Evolutionary conservation across 1,140 invertebrate genomes (phyloP).

Genomic region (Saccostrea echinata): DNA sequence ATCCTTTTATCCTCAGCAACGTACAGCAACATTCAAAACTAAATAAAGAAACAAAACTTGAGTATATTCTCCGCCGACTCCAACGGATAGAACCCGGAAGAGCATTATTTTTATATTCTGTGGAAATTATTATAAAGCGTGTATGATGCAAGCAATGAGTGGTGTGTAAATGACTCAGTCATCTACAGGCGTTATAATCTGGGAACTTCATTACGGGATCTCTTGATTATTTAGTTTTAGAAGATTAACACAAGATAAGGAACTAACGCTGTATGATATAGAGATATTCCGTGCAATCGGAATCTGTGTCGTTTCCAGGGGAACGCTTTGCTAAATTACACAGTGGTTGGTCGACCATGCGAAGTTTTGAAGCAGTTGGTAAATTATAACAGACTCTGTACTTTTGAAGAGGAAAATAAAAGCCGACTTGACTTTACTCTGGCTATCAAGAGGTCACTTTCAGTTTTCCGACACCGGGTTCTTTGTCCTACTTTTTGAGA

Average conservation of each 20-base stretch:
- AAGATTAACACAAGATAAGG: slow-evolving; percentile 24
- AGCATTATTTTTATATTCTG: neutral
- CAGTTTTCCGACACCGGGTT: too few species aligned
- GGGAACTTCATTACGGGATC: neutral
- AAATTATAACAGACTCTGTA: neutral
- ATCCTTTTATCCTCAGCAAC: neutral
- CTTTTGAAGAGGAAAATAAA: neutral
- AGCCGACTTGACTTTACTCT: neutral
- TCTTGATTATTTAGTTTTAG: slow-evolving; percentile 29
- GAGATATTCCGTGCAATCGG: neutral
- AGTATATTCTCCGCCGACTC: neutral
- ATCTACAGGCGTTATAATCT: neutral
- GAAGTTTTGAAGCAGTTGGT: neutral
- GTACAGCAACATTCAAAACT: neutral
- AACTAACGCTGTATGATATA: neutral
- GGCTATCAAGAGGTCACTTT: too few species aligned
- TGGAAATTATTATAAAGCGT: neutral
- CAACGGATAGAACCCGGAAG: neutral
- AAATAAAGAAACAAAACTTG: neutral
- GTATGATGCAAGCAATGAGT: neutral
- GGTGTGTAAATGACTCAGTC: neutral
- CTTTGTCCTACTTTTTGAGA: neutral
- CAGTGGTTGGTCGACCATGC: slow-evolving; percentile 23
- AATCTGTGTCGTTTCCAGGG: slow-evolving; percentile 25
- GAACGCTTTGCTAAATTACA: neutral